Evolutionary conservation across 2,797 vertebrate species (phyloP).

Genomic region (Xiphorhynchus erythropygius): DNA sequence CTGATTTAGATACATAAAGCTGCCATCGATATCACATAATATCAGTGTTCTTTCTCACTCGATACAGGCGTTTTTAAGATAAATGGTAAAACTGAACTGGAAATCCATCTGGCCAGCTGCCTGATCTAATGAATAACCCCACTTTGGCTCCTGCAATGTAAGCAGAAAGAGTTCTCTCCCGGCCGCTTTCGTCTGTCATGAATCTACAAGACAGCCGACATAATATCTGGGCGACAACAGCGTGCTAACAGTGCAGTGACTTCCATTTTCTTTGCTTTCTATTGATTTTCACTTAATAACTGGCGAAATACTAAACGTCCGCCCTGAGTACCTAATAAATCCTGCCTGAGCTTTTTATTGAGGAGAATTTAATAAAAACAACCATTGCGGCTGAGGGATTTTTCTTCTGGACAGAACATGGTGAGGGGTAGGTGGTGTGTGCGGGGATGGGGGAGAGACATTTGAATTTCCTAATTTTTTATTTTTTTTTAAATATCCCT

Average conservation of each 20-base stretch:
- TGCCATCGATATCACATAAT: conserved; percentile 99
- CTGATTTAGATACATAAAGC: conserved; percentile 94
- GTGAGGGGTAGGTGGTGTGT: conserved; percentile 56
- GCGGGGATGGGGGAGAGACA: background rate
- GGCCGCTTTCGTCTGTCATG: conserved; percentile 92
- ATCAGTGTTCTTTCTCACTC: conserved; percentile 99
- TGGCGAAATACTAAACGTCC: conserved; percentile 99
- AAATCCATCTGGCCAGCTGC: conserved; percentile 99
- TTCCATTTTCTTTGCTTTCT: conserved; percentile 99
- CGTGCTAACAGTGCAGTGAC: conserved; percentile 92
- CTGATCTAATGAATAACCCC: conserved; percentile 99
- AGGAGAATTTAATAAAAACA: conserved; percentile 99
- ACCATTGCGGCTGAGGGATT: conserved; percentile 91
- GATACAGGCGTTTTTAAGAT: conserved; percentile 95
- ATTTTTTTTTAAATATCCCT: background rate
- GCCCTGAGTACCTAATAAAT: conserved; percentile 99
- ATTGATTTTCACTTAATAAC: conserved; percentile 99
- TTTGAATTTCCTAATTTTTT: conserved; percentile 52
- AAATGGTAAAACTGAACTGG: conserved; percentile 99
- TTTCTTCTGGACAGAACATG: conserved; percentile 83
- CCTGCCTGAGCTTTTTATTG: conserved; percentile 99
- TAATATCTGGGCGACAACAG: conserved; percentile 99
- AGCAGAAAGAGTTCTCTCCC: conserved; percentile 98
- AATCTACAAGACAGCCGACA: conserved; percentile 99
- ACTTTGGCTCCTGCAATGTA: conserved; percentile 99